These are phyloP conservation scores for Pyrocoelia pectoralis DNA, from an alignment of 2,888 invertebrate genomes.

Conservation along the genomic window DNA sequence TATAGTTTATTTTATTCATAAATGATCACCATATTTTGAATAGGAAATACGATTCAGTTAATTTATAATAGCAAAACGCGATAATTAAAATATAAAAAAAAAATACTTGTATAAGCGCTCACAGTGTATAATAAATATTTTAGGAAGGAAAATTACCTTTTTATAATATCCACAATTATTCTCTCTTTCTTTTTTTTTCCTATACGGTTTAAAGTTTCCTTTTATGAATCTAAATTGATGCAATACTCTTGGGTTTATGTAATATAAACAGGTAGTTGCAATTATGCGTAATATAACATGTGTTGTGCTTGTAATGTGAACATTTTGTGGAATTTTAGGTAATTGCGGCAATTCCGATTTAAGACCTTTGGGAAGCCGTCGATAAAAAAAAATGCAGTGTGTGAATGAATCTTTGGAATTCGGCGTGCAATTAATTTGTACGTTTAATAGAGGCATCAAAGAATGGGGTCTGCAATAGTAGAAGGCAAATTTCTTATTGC, in stretches of 20 bases:
- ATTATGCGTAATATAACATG: constrained; percentile 5
- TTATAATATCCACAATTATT: neutral
- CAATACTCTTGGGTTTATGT: neutral
- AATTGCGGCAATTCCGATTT: neutral
- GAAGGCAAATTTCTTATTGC: too few relatives aligned
- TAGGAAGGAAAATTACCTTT: neutral
- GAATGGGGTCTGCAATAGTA: too few relatives aligned
- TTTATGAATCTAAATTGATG: constrained; percentile 1
- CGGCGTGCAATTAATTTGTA: too few relatives aligned
- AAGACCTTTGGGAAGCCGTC: neutral
- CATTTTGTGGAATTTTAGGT: neutral
- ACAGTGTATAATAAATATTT: neutral
- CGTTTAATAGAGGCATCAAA: too few relatives aligned
- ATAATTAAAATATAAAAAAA: neutral
- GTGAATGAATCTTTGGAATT: too few relatives aligned
- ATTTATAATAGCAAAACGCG: neutral
- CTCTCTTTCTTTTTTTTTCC: too few relatives aligned
- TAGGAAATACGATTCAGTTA: too few relatives aligned
- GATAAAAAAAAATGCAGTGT: too few relatives aligned
- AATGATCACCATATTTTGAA: too few relatives aligned
- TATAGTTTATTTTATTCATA: too few relatives aligned
- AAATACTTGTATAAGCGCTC: too few relatives aligned
- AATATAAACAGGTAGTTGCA: neutral
- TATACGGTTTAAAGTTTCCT: neutral
- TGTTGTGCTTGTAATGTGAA: neutral